These are phyloP conservation scores for Cryptomyrus ogoouensis DNA, from an alignment of 2,113 vertebrate species.

Conservation along the genomic window DNA sequence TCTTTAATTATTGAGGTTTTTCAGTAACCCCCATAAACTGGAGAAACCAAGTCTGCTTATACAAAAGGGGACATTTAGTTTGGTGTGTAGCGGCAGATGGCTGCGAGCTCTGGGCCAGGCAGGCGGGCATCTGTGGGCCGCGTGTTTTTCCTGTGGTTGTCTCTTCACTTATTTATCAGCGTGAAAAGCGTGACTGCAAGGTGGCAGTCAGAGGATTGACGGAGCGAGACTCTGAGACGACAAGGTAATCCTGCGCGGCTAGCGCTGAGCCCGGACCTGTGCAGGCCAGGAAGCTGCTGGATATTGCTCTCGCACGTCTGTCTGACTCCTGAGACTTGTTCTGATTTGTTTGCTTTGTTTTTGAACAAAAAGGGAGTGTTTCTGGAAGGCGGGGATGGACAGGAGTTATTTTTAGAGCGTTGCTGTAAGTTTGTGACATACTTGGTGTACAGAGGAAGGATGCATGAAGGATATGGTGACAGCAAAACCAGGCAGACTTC, in stretches of 20 bases:
- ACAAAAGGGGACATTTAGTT: neutral
- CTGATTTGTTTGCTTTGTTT: neutral
- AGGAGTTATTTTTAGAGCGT: neutral
- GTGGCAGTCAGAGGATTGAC: neutral
- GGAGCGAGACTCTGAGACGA: neutral
- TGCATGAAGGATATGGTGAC: neutral
- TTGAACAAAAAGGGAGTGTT: neutral
- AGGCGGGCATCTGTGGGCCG: neutral
- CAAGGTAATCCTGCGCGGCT: neutral
- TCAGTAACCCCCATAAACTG: neutral
- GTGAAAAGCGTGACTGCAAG: neutral
- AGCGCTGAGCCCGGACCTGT: neutral
- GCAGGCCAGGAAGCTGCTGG: neutral
- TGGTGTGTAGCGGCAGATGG: neutral
- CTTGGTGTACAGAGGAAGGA: neutral
- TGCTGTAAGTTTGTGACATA: neutral
- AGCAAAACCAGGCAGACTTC: neutral
- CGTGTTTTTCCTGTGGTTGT: neutral
- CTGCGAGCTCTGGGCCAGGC: too few relatives aligned
- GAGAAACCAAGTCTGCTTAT: neutral
- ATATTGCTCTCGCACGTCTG: too few relatives aligned
- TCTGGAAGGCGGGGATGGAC: neutral
- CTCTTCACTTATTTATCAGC: conserved; percentile 20
- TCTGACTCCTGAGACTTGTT: neutral
- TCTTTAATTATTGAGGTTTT: conserved; percentile 14